These are phyloP conservation scores for Platichthys flesus DNA, from an alignment of 2,113 vertebrate genomes.

Conservation along the genomic window DNA sequence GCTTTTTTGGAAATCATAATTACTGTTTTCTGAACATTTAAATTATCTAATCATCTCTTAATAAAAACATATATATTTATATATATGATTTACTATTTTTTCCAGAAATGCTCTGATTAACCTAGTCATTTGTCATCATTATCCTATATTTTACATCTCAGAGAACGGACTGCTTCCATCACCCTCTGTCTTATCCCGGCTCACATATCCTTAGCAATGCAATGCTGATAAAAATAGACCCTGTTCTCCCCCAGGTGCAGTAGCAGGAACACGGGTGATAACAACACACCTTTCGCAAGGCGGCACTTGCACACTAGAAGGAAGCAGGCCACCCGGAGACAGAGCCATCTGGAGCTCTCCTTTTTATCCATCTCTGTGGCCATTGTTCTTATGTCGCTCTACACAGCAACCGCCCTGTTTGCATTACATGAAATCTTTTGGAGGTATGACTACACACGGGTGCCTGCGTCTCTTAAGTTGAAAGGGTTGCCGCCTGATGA, in stretches of 20 bases:
- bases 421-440: slow-evolving; percentile 55
- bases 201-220: slow-evolving; percentile 65
- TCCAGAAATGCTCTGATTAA: neutral
- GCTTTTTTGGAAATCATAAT: no score
- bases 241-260: slow-evolving; percentile 56
- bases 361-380: slow-evolving; percentile 33
- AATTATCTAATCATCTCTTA: no score
- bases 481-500: slow-evolving; percentile 50
- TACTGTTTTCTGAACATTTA: no score
- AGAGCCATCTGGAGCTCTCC: slow-evolving; percentile 68
- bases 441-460: slow-evolving; percentile 45
- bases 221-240: slow-evolving; percentile 72
- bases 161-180: slow-evolving; percentile 38
- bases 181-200: slow-evolving; percentile 25
- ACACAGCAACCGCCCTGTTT: slow-evolving; percentile 33
- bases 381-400: slow-evolving; percentile 45
- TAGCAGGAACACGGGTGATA: slow-evolving; percentile 75
- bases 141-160: slow-evolving; percentile 22
- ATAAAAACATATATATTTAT: no score
- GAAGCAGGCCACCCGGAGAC: slow-evolving; percentile 63
- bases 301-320: slow-evolving; percentile 62
- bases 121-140: neutral
- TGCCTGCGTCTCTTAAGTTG: slow-evolving; percentile 35
- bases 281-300: slow-evolving; percentile 64
- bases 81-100: no score